Evolutionary conservation across 2,888 invertebrate species (phyloP), one percentile per base, ranked within the genome.

Genomic region (Endotricha flammealis): DNA sequence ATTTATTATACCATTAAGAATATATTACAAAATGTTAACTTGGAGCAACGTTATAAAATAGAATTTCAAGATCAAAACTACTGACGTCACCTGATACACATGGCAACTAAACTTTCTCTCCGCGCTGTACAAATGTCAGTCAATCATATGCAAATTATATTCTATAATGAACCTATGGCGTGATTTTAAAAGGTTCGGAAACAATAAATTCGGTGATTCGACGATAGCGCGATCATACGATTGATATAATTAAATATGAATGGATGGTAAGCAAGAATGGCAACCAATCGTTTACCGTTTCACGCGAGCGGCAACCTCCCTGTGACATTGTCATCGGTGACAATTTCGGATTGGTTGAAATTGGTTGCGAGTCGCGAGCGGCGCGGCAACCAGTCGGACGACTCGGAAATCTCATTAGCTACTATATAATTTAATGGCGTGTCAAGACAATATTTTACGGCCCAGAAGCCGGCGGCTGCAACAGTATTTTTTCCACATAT

Each of bases 131-230:
- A 41, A 43, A 46, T 42, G 35, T 40, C 38, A 41, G 44, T 46
- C 47, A 50, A 50, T 46, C 29, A 29, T 25, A 50, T 50, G 50
- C 39, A 36, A 48, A 50, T 50, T 3, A 31, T 38, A 46, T 44
- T 48, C 50, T 14, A 25, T 22, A 27, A 22, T 35, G 39, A 39
- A 36, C 42, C 42, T 42, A 38, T 38, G 22, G 31, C 8, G 12
- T 12, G 27, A 27, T 27, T 29, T 9, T 22, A 28, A 34, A 34
- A 34, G 28, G 22, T 20, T 14, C 3, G 32, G 20, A 37, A 27
- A 32, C 32, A 37, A 37, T 37, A 37, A 32, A 37, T 37, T 28
- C 10, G 20, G 8, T 32, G 31, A 37, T 31, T 37, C 27, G 37
- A 37, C 32, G 32, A 10, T 27, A 2, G 13, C 29, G 9, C 29